Evolutionary conservation across 2,113 vertebrate species (phyloP), one percentile per base, ranked within the genome.

Genomic region (Indri indri): DNA sequence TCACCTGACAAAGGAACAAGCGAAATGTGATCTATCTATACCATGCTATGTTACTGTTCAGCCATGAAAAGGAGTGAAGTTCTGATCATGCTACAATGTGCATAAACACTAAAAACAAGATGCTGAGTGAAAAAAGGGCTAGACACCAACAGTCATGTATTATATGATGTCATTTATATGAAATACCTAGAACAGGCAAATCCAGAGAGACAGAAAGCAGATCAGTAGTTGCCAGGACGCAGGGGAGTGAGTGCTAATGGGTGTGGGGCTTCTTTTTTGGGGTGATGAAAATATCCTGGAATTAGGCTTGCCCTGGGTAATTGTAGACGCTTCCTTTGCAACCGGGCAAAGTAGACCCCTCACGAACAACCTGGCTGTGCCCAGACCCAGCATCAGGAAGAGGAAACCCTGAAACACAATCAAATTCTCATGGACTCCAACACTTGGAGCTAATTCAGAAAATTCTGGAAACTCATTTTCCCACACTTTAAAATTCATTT

Each of bases 51-150:
- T 30, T 18, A 18, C 8, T 20, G 7, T 30, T 5, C 1, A 18
- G 12, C 27, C 54, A 0, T 0, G 32, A 52, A 54, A 57, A 37
- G 42, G 18, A 73, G 13, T 0, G 32, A 40, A 4, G 22, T 20
- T 17, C 6, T 4, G 45, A n/a, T 8, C 8, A 0, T 7, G 27
- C 50, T 22, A 2, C 34, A 1, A 0, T 2, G 0, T 6, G 47
- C 8, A 4, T n/a, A 45, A 16, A 42, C 22, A 47, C 13, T 2
- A 4, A 22, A 42, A 63, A 7, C 59, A 3, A 1, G 42, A 23
- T 8, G 0, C 68, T n/a, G 8, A 25, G 11, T 18, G 25, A 34
- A 20, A 6, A 25, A 9, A 17, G 54, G 66, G 37, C 37, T 74
- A 42, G 45, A 50, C 27, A 1, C 13, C 14, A 3, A 27, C 11